Evolutionary conservation across 92 coral and sea anemone genomes (phyloP).

Genomic region (Phymanthus crucifer): DNA sequence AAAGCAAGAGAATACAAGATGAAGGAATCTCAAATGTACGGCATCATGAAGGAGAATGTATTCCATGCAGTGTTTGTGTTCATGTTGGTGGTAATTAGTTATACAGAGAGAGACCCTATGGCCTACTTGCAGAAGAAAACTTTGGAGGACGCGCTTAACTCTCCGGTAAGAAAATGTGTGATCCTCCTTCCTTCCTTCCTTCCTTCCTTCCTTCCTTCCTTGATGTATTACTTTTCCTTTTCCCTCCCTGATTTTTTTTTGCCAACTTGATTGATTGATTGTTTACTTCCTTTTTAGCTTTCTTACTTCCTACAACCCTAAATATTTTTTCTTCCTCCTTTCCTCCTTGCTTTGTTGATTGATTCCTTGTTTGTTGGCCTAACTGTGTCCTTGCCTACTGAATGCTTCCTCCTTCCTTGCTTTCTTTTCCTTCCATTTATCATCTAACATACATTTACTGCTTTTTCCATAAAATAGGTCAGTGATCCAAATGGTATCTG

Average conservation of each 20-base stretch:
- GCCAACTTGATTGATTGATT: too few species aligned
- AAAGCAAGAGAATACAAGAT: constrained; percentile 57
- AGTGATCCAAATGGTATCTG: constrained; percentile 34
- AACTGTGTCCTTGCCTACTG: too few species aligned
- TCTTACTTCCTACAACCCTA: too few species aligned
- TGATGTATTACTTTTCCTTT: neutral
- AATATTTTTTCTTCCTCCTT: too few species aligned
- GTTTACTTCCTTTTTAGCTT: too few species aligned
- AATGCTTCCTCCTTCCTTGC: too few species aligned
- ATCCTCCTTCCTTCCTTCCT: too few species aligned
- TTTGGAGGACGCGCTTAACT: constrained; percentile 6
- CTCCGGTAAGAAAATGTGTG: constrained; percentile 12
- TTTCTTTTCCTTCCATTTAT: neutral
- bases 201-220: neutral
- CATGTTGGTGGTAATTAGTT: constrained; percentile 59
- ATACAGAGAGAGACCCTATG: constrained; percentile 60
- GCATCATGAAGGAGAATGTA: constrained; percentile 54
- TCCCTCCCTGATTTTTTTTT: too few species aligned
- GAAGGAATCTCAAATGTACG: constrained; percentile 54
- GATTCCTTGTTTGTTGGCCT: too few species aligned
- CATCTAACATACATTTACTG: neutral
- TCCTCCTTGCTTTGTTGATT: too few species aligned
- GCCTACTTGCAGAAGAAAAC: constrained; percentile 53
- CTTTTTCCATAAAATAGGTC: neutral
- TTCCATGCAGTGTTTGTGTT: constrained; percentile 58